Conservation (phyloP, 2,797 vertebrate species). For the Gorsachius magnificus region DNA sequence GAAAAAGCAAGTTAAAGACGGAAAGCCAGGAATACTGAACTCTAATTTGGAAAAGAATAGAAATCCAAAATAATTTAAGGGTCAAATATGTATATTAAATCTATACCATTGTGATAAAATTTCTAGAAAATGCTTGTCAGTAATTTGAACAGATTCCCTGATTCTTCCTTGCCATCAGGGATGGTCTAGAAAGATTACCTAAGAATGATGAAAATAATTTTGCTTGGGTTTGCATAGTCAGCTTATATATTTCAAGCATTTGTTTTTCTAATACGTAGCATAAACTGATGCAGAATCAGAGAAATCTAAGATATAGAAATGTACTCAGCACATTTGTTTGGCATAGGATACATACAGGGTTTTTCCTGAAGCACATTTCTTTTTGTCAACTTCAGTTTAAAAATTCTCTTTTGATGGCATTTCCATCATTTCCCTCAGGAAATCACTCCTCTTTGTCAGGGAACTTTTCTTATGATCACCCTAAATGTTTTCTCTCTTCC, state of each 20-base stretch:
- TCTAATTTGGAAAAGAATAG: not conserved
- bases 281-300: not conserved
- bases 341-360: not conserved
- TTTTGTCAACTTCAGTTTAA: conserved; percentile 29
- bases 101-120: not conserved
- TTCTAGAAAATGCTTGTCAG: not conserved
- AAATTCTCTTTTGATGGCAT: not conserved
- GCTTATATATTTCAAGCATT: not conserved
- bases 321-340: conserved; percentile 28
- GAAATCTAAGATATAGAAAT: not conserved
- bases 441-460: not conserved
- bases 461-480: not conserved
- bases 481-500: not conserved
- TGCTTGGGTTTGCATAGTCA: not conserved
- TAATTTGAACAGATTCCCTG: not conserved
- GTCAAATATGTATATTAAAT: not conserved
- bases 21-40: not conserved
- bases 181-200: not conserved
- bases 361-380: conserved; percentile 25
- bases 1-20: not conserved
- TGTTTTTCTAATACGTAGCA: not conserved
- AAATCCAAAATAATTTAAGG: not conserved
- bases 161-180: not conserved
- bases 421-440: conserved; percentile 22
- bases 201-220: not conserved